Evolutionary conservation across 1,140 invertebrate species (phyloP).

Genomic region (Saccostrea cuccullata): DNA sequence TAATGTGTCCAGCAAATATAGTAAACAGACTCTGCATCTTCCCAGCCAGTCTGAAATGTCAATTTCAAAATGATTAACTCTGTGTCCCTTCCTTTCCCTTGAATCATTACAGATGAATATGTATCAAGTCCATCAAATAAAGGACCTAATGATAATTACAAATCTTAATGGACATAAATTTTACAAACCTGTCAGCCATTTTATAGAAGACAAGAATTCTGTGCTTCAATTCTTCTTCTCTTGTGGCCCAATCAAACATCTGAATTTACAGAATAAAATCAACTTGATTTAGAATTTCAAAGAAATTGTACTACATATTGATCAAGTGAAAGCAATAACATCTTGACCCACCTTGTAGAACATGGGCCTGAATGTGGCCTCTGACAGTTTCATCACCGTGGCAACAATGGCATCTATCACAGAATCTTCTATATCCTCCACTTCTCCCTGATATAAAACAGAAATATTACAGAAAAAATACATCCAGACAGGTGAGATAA

Average conservation of each 20-base stretch:
- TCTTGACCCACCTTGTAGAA: constrained; percentile 83
- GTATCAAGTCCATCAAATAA: not conserved
- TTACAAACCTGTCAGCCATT: constrained; percentile 69
- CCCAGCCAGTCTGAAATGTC: constrained; percentile 87
- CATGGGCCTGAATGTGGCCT: constrained; percentile 90
- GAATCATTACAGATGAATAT: not conserved
- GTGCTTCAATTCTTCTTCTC: constrained; percentile 82
- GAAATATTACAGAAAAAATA: no score
- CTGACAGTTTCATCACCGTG: constrained; percentile 92
- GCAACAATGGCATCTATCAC: constrained; percentile 87
- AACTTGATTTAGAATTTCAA: not conserved
- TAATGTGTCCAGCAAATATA: constrained; percentile 90
- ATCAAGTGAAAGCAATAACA: not conserved
- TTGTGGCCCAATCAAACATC: constrained; percentile 88
- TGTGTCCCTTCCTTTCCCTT: no score
- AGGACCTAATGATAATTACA: not conserved
- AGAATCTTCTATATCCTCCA: constrained; percentile 83
- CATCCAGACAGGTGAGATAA: not conserved
- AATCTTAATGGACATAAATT: not conserved
- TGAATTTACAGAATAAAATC: constrained; percentile 56
- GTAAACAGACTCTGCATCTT: constrained; percentile 92
- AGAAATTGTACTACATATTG: not conserved
- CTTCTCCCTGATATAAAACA: constrained; percentile 10
- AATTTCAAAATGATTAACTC: no score
- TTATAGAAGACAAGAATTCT: constrained; percentile 88